phyloP scores from a whole-genome alignment of 2,797 vertebrate genomes.

The Fistularia commersonii region DNA sequence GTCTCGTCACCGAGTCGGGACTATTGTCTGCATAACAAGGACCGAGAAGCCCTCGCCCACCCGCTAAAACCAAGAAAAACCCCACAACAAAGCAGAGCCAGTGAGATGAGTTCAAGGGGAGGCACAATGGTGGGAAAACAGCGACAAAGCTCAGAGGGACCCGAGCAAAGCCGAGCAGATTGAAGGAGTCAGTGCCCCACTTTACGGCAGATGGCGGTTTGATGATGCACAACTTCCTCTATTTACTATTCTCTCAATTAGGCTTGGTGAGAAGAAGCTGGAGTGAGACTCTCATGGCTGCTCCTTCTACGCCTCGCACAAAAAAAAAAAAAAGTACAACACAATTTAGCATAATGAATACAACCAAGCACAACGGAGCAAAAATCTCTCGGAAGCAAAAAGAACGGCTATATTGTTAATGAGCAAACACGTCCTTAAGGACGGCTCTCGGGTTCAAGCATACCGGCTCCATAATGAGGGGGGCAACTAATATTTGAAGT shows the following conservation, averaged over 20 bases:
- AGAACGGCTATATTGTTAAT: no score
- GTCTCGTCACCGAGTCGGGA: constrained; percentile 31
- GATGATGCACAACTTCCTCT: constrained; percentile 56
- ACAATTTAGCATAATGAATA: constrained; percentile 22
- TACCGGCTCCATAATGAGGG: constrained; percentile 54
- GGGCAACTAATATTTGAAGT: constrained; percentile 70
- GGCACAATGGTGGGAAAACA: constrained; percentile 44
- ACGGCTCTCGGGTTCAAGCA: constrained; percentile 49
- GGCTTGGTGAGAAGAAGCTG: constrained; percentile 57
- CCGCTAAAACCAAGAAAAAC: no score
- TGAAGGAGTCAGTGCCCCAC: constrained; percentile 68
- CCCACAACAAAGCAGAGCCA: constrained; percentile 44
- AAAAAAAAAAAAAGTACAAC: constrained; percentile 50
- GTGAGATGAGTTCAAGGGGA: constrained; percentile 44
- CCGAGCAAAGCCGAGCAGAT: constrained; percentile 55
- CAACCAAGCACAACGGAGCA: constrained; percentile 27
- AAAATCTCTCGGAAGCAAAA: constrained; percentile 32
- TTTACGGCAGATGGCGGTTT: constrained; percentile 73
- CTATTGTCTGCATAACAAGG: constrained; percentile 44
- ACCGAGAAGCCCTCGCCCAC: constrained; percentile 30
- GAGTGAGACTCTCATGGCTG: constrained; percentile 37
- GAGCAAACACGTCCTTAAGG: constrained; percentile 57
- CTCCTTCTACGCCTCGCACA: constrained; percentile 41
- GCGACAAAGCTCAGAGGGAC: constrained; percentile 29
- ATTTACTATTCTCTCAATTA: constrained; percentile 66